Conservation (phyloP, 2,888 invertebrate genomes). For the Gryllus longicercus region DNA sequence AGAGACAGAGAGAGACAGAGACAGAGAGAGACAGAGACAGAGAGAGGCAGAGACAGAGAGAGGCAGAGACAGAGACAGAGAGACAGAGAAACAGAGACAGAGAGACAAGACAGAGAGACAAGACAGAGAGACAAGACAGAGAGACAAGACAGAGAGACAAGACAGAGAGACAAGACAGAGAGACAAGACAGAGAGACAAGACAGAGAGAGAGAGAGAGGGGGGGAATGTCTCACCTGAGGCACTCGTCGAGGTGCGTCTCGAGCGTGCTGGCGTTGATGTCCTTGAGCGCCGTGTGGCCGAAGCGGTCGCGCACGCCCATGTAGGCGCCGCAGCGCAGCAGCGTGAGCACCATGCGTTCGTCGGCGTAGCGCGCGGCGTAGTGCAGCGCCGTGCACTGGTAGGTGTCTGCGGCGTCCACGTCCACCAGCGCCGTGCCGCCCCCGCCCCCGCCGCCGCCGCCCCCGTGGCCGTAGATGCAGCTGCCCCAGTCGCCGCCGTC, state of each 20-base stretch:
- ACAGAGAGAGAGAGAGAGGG: too few species aligned
- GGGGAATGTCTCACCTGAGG: background rate
- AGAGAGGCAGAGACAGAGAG: too few species aligned
- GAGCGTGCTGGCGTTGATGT: background rate
- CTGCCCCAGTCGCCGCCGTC: background rate
- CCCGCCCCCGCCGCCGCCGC: background rate
- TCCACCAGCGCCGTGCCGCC: background rate
- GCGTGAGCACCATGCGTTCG: background rate
- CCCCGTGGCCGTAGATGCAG: background rate
- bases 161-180: too few species aligned
- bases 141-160: too few species aligned
- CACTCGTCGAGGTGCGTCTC: background rate
- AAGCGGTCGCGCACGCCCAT: background rate
- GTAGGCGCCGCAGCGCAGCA: background rate
- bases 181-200: too few species aligned
- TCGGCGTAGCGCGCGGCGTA: constrained; percentile 1
- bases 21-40: too few species aligned
- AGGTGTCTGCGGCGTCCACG: background rate
- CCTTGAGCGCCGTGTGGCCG: background rate
- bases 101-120: too few species aligned
- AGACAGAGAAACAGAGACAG: too few species aligned
- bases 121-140: too few species aligned
- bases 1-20: too few species aligned
- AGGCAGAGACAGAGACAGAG: too few species aligned
- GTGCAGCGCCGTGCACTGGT: background rate